Percentiles rank a stretch among this genome's conserved stretches.
phyloP scores from a whole-genome alignment of 2,888 invertebrate species.

The Cabera pusaria region DNA sequence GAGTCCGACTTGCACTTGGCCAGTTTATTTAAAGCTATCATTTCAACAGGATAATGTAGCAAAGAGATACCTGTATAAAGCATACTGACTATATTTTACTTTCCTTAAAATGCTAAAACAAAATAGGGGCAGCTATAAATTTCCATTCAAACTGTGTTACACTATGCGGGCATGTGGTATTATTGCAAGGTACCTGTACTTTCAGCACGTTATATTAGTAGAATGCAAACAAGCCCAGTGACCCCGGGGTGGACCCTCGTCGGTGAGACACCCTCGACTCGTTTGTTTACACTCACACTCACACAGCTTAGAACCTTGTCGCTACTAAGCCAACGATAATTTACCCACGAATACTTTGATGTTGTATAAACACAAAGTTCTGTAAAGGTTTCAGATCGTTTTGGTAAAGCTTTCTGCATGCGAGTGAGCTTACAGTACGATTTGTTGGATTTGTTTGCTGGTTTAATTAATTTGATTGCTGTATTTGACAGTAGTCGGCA shows the following conservation, averaged over 20 bases:
- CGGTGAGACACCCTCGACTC: conserved; percentile 15
- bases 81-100: no score
- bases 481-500: neutral
- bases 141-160: neutral
- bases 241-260: conserved; percentile 17
- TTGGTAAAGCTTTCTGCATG: no score
- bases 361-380: conserved; percentile 1
- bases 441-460: conserved; percentile 14
- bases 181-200: no score
- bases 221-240: conserved; percentile 13
- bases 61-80: no score
- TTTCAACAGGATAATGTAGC: no score
- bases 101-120: neutral
- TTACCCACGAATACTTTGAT: no score
- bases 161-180: no score
- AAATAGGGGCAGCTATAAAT: conserved; percentile 9
- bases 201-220: neutral
- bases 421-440: conserved; percentile 1
- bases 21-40: no score
- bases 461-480: conserved; percentile 7
- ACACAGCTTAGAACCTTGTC: conserved; percentile 2
- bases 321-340: no score
- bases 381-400: no score
- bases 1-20: no score
- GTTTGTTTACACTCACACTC: conserved; percentile 24